Evolutionary conservation across 2,797 vertebrate species (phyloP).

Genomic region (Dendrocincla fuliginosa): DNA sequence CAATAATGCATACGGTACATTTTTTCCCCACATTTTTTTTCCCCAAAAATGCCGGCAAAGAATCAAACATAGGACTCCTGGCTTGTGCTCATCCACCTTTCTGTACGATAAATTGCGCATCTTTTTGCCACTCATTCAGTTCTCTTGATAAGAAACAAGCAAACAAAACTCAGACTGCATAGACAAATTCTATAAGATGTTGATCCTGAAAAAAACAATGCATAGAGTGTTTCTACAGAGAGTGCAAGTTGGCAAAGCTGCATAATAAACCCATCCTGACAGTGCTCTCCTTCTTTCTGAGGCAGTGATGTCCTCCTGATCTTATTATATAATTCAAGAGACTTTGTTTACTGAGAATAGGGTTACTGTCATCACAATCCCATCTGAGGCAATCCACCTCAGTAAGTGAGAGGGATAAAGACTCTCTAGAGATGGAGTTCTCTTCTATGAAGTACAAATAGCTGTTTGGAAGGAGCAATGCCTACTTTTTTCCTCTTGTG

Average conservation of each 20-base stretch:
- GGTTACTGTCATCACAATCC: slow-evolving; percentile 79
- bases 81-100: slow-evolving; percentile 75
- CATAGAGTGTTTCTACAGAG: slow-evolving; percentile 2
- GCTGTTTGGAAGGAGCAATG: not conserved
- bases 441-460: slow-evolving; percentile 36
- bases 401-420: slow-evolving; percentile 69
- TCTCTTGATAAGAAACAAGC: slow-evolving; percentile 1
- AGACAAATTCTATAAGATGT: not conserved
- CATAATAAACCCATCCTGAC: slow-evolving; percentile 44
- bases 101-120: slow-evolving; percentile 78
- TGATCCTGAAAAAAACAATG: not conserved
- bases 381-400: slow-evolving; percentile 76
- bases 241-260: slow-evolving; percentile 23
- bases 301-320: slow-evolving; percentile 59
- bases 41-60: not conserved
- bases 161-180: not conserved
- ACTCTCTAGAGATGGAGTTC: slow-evolving; percentile 54
- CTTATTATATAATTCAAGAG: slow-evolving; percentile 79
- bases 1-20: not conserved
- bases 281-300: slow-evolving; percentile 59
- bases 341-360: slow-evolving; percentile 79
- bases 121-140: slow-evolving; percentile 76
- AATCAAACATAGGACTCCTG: slow-evolving; percentile 2
- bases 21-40: not conserved
- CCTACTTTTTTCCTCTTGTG: not conserved